Base-by-base conservation (phyloP, 2,888 invertebrate species). In the Syrphus vitripennis region DNA sequence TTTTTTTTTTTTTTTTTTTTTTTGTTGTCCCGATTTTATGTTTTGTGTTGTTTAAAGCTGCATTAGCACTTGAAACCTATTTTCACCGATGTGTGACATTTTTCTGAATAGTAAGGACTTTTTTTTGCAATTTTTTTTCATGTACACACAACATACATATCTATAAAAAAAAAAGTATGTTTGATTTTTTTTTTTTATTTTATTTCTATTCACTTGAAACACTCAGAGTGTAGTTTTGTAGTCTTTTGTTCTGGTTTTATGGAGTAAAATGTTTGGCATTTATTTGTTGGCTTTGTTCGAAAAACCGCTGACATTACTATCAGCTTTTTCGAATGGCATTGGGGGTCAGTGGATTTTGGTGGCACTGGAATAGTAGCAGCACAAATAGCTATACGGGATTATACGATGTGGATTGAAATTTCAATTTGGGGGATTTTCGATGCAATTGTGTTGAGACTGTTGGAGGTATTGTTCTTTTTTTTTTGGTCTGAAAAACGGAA, bases 301-400 rank as follows among this genome's bases (percentile, higher is more conserved):
- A 70, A 86, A 86, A 86, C 86, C 86, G 86, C 86, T 86, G 86
- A 86, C 86, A 86, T 72, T 86, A 82, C 86, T 77, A 86, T 77
- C 82, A 74, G 76, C 57, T 37, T 71, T 42, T 71, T 72, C 40
- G 19, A 14, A 57, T 70, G 24, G 12, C 59, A 86, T 37, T 76
- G 78, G 86, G 59, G 86, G 86, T 82, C 82, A 86, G 74, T 74
- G 77, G 48, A 76, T 76, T 61, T 78, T n/a, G 29, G 53, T 40
- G 63, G 63, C n/a, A 57, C 6, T 26, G 16, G 70, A 24, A 26
- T 6, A 29, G 63, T 16, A 42, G 4, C n/a, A 45, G 4, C n/a
- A 14, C 7, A 29, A 1, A 53, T 6, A 50, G 21, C 4, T 42
- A 57, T n/a, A n/a, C n/a, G n/a, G 48, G 31, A 42, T 40, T 71